Percentiles rank a stretch among this genome's conserved stretches.
Conservation (phyloP, 2,113 vertebrate species). For the Caloenas nicobarica region DNA sequence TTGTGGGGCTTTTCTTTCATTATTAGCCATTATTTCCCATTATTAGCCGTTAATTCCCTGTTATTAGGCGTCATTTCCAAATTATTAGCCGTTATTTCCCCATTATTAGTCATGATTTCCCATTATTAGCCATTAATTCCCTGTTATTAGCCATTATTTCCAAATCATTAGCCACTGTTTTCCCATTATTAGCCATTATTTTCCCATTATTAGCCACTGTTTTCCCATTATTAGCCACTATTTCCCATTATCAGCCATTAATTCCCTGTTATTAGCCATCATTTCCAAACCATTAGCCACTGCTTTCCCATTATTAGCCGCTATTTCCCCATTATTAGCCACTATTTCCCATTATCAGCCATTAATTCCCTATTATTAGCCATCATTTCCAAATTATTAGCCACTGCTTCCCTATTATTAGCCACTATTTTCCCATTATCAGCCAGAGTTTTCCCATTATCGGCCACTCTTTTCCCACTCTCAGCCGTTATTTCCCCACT, state of each 20-base stretch:
- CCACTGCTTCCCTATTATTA: too few relatives aligned
- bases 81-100: not conserved
- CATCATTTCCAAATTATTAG: not conserved
- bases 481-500: too few relatives aligned
- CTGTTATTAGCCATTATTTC: not conserved
- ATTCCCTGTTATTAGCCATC: not conserved
- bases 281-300: not conserved
- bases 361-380: not conserved
- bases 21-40: not conserved
- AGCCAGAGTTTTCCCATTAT: too few relatives aligned
- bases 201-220: not conserved
- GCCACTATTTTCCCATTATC: too few relatives aligned
- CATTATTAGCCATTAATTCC: not conserved
- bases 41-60: too few relatives aligned
- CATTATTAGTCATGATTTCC: not conserved
- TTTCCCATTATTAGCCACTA: not conserved
- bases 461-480: too few relatives aligned
- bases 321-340: not conserved
- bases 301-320: not conserved
- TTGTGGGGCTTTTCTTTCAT: too few relatives aligned
- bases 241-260: not conserved
- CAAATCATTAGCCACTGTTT: not conserved
- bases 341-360: not conserved
- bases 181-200: not conserved
- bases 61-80: too few relatives aligned